Conservation (phyloP, 2,888 invertebrate species). For the Tipula confusa region DNA sequence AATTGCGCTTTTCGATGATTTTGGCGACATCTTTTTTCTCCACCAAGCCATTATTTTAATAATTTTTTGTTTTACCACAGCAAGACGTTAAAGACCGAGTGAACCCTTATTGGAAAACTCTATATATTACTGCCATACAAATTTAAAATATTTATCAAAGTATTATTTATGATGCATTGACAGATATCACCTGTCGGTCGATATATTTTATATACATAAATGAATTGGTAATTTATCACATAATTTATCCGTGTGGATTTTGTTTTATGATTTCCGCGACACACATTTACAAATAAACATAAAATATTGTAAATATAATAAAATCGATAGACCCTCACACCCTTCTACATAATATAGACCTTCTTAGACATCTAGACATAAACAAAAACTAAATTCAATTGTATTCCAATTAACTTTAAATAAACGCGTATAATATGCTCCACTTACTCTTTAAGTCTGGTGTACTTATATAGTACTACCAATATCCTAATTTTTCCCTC, state of each 20-base stretch:
- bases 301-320: not conserved
- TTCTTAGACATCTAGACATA: not conserved
- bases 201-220: not conserved
- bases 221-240: not conserved
- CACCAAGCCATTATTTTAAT: too few relatives aligned
- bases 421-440: not conserved
- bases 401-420: slow-evolving; percentile 17
- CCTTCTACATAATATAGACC: not conserved
- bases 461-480: not conserved
- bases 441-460: not conserved
- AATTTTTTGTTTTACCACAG: too few relatives aligned
- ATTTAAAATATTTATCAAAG: not conserved
- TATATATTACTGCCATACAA: not conserved
- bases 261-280: not conserved
- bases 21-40: too few relatives aligned
- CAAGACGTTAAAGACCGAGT: too few relatives aligned
- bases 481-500: not conserved
- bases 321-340: not conserved
- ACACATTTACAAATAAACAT: too few relatives aligned
- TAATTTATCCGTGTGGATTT: not conserved
- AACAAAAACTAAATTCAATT: not conserved
- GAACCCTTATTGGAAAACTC: too few relatives aligned
- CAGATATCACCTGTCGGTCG: not conserved
- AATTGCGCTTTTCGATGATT: too few relatives aligned
- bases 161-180: slow-evolving; percentile 13